Conservation (phyloP, 2,797 vertebrate genomes). For the Eulemur mongoz region DNA sequence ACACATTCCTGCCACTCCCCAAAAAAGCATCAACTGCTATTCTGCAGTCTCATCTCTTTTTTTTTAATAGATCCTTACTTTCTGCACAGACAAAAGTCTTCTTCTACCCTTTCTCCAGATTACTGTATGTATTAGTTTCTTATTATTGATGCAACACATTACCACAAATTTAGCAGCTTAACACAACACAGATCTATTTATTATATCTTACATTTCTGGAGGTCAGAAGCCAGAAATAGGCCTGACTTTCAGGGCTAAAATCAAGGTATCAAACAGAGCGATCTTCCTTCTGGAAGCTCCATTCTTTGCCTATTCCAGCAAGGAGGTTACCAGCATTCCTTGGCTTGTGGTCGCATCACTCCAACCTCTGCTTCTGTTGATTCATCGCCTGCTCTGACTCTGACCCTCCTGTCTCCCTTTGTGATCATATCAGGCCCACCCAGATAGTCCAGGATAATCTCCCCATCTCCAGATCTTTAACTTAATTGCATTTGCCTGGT, state of each 20-base stretch:
- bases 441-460: not conserved
- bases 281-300: not conserved
- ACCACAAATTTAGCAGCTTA: not conserved
- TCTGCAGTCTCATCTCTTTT: not conserved
- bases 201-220: not conserved
- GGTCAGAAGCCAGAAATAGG: not conserved
- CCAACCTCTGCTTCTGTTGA: not conserved
- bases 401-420: not conserved
- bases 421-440: not conserved
- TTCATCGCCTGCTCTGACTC: not conserved
- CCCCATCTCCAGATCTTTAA: not conserved
- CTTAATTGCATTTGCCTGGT: not conserved
- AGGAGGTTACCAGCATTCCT: not conserved
- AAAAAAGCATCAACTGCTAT: not conserved
- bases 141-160: not conserved
- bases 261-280: not conserved
- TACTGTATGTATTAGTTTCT: not conserved
- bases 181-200: not conserved
- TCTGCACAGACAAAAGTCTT: not conserved
- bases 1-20: not conserved
- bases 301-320: not conserved
- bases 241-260: not conserved
- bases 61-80: not conserved
- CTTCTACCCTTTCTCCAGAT: not conserved
- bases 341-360: not conserved